phyloP scores from a whole-genome alignment of 2,113 vertebrate species.

The Tauraco erythrolophus region DNA sequence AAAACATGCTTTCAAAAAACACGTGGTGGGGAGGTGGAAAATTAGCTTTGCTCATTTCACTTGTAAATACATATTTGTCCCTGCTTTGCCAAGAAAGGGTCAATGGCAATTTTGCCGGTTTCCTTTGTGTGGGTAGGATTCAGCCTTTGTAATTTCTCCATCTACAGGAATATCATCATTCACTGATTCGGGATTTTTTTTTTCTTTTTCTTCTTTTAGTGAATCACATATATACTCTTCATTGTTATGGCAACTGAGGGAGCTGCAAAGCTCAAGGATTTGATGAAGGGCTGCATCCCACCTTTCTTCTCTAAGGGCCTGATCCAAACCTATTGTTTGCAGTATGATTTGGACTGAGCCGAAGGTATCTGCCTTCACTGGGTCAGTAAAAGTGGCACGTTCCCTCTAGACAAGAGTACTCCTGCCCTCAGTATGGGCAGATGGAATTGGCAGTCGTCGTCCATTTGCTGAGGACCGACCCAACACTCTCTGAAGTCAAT shows the following conservation, averaged over 20 bases:
- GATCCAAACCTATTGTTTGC: conserved; percentile 3
- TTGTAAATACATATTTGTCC: conserved; percentile 3
- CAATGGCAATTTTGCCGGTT: conserved; percentile 2
- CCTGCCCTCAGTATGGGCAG: not conserved
- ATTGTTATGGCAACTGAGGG: conserved; percentile 67
- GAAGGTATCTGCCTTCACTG: not conserved
- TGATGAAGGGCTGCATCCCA: conserved; percentile 22
- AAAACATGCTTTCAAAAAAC: not conserved
- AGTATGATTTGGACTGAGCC: not conserved
- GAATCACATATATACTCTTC: conserved; percentile 50
- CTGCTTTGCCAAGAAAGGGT: not conserved
- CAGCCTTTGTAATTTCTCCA: not conserved
- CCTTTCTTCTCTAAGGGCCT: conserved; percentile 15
- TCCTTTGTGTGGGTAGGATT: not conserved
- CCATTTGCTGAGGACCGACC: conserved; percentile 23
- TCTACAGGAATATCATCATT: conserved; percentile 26
- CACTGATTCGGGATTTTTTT: conserved; percentile 33
- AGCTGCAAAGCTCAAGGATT: conserved; percentile 47
- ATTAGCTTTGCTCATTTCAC: not conserved
- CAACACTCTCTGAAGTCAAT: conserved; percentile 37
- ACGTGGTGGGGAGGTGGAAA: not conserved
- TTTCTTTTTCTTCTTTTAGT: conserved; percentile 4
- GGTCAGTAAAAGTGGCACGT: conserved; percentile 3
- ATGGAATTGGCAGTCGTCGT: not conserved
- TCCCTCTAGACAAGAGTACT: conserved; percentile 10